These are phyloP conservation scores for Tetragonisca angustula DNA, from an alignment of 2,888 invertebrate genomes.

Conservation along the genomic window DNA sequence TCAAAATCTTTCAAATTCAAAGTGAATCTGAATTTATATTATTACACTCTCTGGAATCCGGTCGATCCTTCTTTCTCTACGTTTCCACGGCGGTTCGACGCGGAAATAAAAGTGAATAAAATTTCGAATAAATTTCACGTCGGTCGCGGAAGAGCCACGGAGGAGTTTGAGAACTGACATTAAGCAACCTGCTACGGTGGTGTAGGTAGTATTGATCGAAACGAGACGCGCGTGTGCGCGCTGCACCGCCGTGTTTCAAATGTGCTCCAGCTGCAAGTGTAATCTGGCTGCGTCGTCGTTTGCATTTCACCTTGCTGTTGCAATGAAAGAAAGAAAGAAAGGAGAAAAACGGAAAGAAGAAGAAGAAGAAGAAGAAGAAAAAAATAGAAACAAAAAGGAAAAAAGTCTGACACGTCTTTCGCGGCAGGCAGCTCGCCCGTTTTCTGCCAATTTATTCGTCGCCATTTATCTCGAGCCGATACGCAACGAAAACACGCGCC, in stretches of 20 bases:
- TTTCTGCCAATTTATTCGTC: not conserved
- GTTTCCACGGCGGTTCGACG: not conserved
- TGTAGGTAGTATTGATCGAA: slow-evolving; percentile 81
- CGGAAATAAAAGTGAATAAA: not conserved
- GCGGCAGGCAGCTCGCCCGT: too few species aligned
- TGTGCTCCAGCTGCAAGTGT: slow-evolving; percentile 73
- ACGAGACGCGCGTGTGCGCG: slow-evolving; percentile 78
- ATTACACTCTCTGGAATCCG: not conserved
- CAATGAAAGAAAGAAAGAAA: too few species aligned
- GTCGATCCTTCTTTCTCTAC: not conserved
- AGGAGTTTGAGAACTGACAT: slow-evolving; percentile 83
- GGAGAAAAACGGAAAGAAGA: not conserved
- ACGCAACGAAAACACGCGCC: not conserved
- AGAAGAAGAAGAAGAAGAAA: not conserved
- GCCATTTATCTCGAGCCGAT: not conserved
- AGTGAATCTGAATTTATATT: not conserved
- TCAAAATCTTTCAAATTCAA: too few species aligned
- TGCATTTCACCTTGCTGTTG: slow-evolving; percentile 50
- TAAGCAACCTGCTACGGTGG: slow-evolving; percentile 77
- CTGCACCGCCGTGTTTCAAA: slow-evolving; percentile 83
- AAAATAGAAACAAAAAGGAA: not conserved
- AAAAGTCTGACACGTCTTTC: not conserved
- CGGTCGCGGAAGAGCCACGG: slow-evolving; percentile 71
- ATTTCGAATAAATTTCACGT: slow-evolving; percentile 66
- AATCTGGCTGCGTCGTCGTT: slow-evolving; percentile 46